Percentiles rank a stretch among this genome's conserved stretches.
Conservation (phyloP, 53 echinoderm and acorn worm species). For the Paracentrotus lividus region DNA sequence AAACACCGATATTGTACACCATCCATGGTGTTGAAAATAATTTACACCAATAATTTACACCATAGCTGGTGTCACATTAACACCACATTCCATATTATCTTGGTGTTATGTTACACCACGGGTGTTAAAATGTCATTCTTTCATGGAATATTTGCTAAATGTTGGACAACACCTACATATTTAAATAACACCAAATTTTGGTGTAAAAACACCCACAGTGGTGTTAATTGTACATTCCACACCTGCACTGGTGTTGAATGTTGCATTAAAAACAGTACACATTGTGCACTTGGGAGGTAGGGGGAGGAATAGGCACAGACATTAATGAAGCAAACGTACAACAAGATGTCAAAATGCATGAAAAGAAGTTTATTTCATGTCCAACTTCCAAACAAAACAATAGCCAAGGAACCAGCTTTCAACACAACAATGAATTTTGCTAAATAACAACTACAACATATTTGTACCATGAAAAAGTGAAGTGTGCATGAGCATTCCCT, state of each 20-base stretch:
- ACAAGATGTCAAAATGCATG: neutral
- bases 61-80: too few relatives aligned
- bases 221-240: constrained; percentile 14
- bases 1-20: constrained; percentile 34
- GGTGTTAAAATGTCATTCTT: neutral
- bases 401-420: too few relatives aligned
- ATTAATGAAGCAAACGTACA: neutral
- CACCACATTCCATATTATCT: too few relatives aligned
- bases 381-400: too few relatives aligned
- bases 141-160: neutral
- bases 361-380: neutral
- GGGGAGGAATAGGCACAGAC: neutral
- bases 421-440: too few relatives aligned
- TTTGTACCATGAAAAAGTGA: too few relatives aligned
- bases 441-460: too few relatives aligned
- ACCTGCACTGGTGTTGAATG: neutral
- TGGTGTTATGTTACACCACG: neutral
- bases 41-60: too few relatives aligned
- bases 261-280: neutral
- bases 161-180: neutral
- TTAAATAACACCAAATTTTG: neutral
- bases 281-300: neutral
- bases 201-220: neutral
- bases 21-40: neutral
- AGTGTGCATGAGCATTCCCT: too few relatives aligned